Evolutionary conservation across 30 jellyfish, hydroid and myxozoan genomes (phyloP).

Genomic region (Aurelia aurita): DNA sequence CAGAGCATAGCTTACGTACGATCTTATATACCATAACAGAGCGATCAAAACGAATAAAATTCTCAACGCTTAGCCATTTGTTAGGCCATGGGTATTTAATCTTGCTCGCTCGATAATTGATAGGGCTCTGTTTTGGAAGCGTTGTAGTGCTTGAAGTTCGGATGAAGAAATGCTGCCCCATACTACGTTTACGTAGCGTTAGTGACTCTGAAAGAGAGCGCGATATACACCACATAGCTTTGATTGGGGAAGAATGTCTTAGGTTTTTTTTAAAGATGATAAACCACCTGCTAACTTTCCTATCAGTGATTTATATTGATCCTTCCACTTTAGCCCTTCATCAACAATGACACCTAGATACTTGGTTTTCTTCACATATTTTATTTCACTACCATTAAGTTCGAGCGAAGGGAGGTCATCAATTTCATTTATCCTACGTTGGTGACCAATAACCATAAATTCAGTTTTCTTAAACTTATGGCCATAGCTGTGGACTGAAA

Average conservation of each 20-base stretch:
- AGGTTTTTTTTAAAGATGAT: no score
- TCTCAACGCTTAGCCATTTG: slow-evolving; percentile 19
- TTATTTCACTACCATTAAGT: slow-evolving; percentile 11
- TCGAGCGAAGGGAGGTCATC: slow-evolving; percentile 8
- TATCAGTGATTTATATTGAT: no score
- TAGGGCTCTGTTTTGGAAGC: no score
- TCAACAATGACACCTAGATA: not conserved
- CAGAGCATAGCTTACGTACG: slow-evolving; percentile 7
- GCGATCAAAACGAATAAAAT: no score
- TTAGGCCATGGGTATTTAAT: slow-evolving; percentile 11
- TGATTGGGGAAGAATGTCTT: slow-evolving; percentile 12
- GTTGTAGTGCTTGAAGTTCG: no score
- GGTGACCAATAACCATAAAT: no score
- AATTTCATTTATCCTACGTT: no score
- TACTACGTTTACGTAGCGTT: not conserved
- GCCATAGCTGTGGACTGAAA: no score
- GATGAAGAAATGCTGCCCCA: no score
- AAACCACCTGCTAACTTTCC: no score
- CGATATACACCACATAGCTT: slow-evolving; percentile 23
- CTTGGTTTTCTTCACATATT: slow-evolving; percentile 7
- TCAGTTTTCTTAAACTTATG: no score
- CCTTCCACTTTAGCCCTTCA: slow-evolving; percentile 16
- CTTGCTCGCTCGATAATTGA: slow-evolving; percentile 1
- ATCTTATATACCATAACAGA: no score
- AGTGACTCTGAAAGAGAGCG: slow-evolving; percentile 31